Conservation (phyloP, 2,113 vertebrate species). For the Sus scrofa region DNA sequence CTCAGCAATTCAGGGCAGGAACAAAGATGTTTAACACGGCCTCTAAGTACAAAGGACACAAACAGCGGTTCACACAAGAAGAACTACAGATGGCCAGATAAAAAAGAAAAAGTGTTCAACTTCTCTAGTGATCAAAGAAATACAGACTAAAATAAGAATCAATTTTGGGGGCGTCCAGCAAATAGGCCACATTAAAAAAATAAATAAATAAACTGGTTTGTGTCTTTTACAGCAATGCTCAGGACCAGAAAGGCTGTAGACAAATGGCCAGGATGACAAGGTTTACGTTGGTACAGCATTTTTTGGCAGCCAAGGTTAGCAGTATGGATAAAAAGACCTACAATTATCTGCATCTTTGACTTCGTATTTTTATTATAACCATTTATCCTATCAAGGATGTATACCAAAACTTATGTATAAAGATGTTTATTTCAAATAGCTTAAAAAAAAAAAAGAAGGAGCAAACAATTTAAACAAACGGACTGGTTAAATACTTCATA, state of each 20-base stretch:
- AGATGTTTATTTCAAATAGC: not conserved
- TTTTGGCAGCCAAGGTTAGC: not conserved
- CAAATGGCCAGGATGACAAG: not conserved
- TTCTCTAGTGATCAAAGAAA: not conserved
- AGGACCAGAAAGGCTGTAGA: not conserved
- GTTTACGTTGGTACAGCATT: not conserved
- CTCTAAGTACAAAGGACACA: not conserved
- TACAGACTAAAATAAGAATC: not conserved
- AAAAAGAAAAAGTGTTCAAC: not conserved
- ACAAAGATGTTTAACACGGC: not conserved
- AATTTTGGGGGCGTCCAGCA: not conserved
- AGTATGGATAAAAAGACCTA: not conserved
- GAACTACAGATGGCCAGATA: not conserved
- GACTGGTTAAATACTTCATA: not conserved
- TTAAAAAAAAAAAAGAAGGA: not conserved
- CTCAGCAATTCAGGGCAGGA: not conserved
- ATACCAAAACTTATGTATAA: not conserved
- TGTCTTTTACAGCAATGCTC: not conserved
- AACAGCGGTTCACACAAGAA: not conserved
- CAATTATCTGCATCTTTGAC: not conserved
- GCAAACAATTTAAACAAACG: not conserved
- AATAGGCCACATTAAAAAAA: not conserved
- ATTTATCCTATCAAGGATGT: not conserved
- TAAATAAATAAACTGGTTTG: not conserved
- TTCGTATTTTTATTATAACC: not conserved